A percentile compares a stretch with the other conserved stretches of the same genome.
Conservation (phyloP, 64 coral and sea anemone genomes). For the Acropora tenuis region DNA sequence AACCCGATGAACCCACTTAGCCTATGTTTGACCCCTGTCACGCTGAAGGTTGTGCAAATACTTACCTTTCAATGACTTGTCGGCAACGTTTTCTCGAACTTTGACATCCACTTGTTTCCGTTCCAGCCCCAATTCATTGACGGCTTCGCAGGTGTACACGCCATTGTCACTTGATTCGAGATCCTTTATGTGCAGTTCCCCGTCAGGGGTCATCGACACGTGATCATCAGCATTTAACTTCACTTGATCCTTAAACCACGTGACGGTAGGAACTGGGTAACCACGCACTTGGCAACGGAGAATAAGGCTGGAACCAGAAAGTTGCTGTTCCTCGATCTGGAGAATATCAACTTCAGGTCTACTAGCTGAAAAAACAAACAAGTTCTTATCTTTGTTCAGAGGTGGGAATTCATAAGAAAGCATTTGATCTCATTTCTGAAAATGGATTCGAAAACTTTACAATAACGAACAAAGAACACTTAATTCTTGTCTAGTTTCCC, state of each 20-base stretch:
- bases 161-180: not conserved
- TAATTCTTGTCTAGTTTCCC: not conserved
- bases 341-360: slow-evolving; percentile 16
- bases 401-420: not conserved
- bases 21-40: too few relatives aligned
- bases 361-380: not conserved
- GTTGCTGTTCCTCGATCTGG: not conserved
- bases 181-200: slow-evolving; percentile 6
- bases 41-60: not conserved
- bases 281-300: slow-evolving; percentile 30
- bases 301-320: slow-evolving; percentile 36
- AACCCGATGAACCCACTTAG: too few relatives aligned
- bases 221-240: not conserved
- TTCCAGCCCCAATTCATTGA: slow-evolving; percentile 17
- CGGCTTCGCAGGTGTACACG: slow-evolving; percentile 34
- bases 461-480: not conserved
- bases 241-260: slow-evolving; percentile 30
- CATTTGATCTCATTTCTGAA: not conserved
- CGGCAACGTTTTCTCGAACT: not conserved
- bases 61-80: not conserved
- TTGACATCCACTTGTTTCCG: not conserved
- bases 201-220: not conserved
- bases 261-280: slow-evolving; percentile 33
- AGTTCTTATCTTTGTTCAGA: not conserved
- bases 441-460: not conserved